Conservation (phyloP, 2,888 invertebrate genomes). For the Drosophila meridionalis region DNA sequence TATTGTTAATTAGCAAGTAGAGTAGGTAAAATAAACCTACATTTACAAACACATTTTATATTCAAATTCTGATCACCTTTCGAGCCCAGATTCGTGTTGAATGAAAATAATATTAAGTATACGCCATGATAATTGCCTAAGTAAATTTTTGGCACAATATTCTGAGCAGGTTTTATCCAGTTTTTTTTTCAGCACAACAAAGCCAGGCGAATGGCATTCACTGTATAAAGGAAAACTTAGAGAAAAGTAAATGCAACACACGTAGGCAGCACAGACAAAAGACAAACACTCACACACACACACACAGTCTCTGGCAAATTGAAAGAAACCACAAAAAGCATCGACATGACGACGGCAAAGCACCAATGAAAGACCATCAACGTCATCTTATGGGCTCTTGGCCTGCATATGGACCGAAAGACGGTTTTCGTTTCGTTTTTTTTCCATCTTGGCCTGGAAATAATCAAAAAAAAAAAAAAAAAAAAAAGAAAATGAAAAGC, state of each 20-base stretch:
- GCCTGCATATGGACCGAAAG: constrained; percentile 25
- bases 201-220: constrained; percentile 15
- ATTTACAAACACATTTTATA: neutral
- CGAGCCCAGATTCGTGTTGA: constrained; percentile 2
- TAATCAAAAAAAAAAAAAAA: constrained; percentile 5
- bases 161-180: neutral
- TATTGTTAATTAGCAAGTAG: too few relatives aligned
- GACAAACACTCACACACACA: constrained; percentile 15
- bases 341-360: constrained; percentile 51
- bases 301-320: constrained; percentile 35
- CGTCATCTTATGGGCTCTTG: constrained; percentile 57
- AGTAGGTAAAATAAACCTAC: too few relatives aligned
- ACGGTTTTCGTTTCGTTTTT: neutral
- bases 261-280: constrained; percentile 31
- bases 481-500: neutral
- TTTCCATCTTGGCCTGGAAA: constrained; percentile 33
- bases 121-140: neutral
- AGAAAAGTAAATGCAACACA: constrained; percentile 50
- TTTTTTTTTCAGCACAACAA: constrained; percentile 21
- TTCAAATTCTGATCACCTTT: neutral
- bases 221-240: constrained; percentile 8
- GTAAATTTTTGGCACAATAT: neutral
- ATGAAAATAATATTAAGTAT: neutral
- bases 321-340: constrained; percentile 44
- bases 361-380: constrained; percentile 70